phyloP scores from a whole-genome alignment of 1,140 invertebrate species.

The Rhyzopertha dominica region DNA sequence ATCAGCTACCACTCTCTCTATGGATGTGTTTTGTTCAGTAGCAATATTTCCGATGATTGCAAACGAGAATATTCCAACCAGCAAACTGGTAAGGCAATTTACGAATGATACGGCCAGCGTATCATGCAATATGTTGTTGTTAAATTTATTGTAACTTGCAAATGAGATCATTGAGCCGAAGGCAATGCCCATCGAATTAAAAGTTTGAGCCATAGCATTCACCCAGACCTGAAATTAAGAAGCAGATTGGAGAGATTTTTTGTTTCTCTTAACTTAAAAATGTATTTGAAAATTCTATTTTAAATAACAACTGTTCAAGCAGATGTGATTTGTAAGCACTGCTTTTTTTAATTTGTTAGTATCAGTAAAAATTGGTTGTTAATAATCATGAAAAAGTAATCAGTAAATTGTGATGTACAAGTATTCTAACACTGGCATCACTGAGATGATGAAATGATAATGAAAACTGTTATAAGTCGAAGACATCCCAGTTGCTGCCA shows the following conservation, averaged over 20 bases:
- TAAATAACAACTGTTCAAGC: no score
- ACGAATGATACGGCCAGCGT: constrained; percentile 75
- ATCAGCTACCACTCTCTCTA: constrained; percentile 78
- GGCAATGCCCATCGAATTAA: constrained; percentile 87
- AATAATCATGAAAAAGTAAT: no score
- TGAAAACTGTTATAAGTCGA: no score
- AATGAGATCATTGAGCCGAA: constrained; percentile 93
- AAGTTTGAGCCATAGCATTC: constrained; percentile 87
- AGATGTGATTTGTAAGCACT: no score
- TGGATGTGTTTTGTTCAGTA: constrained; percentile 67
- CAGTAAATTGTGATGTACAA: no score
- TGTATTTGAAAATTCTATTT: not conserved
- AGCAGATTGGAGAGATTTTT: not conserved
- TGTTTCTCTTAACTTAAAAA: no score
- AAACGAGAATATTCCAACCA: constrained; percentile 84
- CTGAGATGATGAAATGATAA: no score
- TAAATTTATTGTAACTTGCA: constrained; percentile 90
- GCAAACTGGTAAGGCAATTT: constrained; percentile 75
- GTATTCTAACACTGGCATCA: no score
- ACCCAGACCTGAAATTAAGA: constrained; percentile 69
- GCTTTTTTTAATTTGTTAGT: no score
- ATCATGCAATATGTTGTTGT: constrained; percentile 84
- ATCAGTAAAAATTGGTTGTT: no score
- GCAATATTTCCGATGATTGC: constrained; percentile 84
- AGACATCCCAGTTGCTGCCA: no score